phyloP scores from a whole-genome alignment of 2,888 invertebrate genomes.

The Lochmaea capreae region DNA sequence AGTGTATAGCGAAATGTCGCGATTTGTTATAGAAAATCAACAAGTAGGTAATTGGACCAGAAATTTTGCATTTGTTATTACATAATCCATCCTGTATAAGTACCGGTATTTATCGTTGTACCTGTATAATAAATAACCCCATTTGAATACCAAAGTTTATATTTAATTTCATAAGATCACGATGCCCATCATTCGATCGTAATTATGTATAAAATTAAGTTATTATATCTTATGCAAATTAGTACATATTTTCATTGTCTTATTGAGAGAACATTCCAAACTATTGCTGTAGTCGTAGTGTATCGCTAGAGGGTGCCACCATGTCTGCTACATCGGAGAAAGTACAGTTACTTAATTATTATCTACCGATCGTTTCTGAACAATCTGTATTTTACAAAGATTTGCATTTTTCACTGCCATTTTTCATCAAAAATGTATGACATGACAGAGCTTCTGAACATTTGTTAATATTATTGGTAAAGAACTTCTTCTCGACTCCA shows the following conservation, averaged over 20 bases:
- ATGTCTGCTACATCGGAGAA: slow-evolving; percentile 7
- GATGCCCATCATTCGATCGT: neutral
- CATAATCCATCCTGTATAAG: neutral
- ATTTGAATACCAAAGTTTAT: neutral
- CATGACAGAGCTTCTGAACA: too few species aligned
- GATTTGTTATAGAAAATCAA: too few species aligned
- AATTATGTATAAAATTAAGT: slow-evolving; percentile 11
- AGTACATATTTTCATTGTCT: slow-evolving; percentile 6
- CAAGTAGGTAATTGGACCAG: too few species aligned
- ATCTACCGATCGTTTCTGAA: neutral
- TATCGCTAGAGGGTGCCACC: slow-evolving; percentile 22
- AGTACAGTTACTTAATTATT: slow-evolving; percentile 17
- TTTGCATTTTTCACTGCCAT: neutral
- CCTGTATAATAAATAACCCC: neutral
- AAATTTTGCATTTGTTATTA: too few species aligned
- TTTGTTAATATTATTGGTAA: neutral
- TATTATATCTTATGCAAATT: slow-evolving; percentile 12
- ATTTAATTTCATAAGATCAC: neutral
- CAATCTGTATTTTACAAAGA: neutral
- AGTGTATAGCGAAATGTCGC: too few species aligned
- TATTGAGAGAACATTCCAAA: slow-evolving; percentile 10
- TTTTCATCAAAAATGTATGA: too few species aligned
- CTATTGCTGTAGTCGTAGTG: neutral
- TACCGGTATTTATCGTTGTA: neutral
- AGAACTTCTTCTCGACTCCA: neutral